Evolutionary conservation across 2,888 invertebrate species (phyloP).

Genomic region (Leptogaster cylindrica): DNA sequence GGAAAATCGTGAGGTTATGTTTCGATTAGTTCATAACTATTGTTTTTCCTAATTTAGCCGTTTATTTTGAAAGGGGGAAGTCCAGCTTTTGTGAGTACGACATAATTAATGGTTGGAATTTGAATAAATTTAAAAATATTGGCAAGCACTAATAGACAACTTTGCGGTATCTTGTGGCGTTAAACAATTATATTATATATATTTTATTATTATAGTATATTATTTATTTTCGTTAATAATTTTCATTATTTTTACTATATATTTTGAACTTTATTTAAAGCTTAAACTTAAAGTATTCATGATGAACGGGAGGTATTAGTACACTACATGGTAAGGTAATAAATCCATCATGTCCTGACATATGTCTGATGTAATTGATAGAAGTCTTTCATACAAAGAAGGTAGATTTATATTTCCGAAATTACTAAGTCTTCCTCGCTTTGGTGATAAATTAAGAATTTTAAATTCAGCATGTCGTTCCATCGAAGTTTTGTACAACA

Average conservation of each 20-base stretch:
- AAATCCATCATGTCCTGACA: constrained; percentile 25
- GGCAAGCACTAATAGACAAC: too few species aligned
- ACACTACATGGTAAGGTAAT: constrained; percentile 22
- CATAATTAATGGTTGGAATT: too few species aligned
- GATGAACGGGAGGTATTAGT: constrained; percentile 25
- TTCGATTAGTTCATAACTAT: too few species aligned
- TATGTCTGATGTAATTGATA: constrained; percentile 19
- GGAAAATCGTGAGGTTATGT: too few species aligned
- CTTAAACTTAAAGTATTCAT: constrained; percentile 26
- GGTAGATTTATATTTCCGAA: constrained; percentile 21
- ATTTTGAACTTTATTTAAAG: constrained; percentile 14
- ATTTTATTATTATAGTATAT: too few species aligned
- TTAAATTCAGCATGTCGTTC: constrained; percentile 21
- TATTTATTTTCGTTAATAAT: constrained; percentile 20
- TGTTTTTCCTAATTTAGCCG: too few species aligned
- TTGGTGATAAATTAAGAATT: constrained; percentile 28
- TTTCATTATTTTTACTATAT: constrained; percentile 8
- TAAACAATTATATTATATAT: too few species aligned
- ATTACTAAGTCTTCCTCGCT: constrained; percentile 17
- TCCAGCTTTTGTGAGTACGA: too few species aligned
- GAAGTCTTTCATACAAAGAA: constrained; percentile 22
- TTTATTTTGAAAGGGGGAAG: too few species aligned
- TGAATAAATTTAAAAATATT: too few species aligned
- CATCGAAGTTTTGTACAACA: constrained; percentile 34
- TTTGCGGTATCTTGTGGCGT: too few species aligned